Base-by-base conservation (phyloP, 2,113 vertebrate genomes). In the Eubucco bourcierii region DNA sequence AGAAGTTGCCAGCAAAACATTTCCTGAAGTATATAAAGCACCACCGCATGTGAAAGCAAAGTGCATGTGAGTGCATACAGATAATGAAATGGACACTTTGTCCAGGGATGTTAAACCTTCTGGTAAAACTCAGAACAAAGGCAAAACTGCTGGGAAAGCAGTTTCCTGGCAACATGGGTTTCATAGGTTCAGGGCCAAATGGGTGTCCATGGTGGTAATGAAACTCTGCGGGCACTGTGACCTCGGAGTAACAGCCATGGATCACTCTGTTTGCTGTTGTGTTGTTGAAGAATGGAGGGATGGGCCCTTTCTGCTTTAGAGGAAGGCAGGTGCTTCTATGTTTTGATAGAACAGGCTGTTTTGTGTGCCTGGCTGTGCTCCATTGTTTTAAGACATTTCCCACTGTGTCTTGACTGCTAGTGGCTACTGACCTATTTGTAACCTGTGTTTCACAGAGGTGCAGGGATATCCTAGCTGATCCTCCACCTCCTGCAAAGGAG, bases 191-290 rank as follows among this genome's bases (percentile, higher is more conserved):
- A 3, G 61, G n/a, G 14, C 67, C 78, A 72, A 72, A 21, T 25
- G 37, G 29, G 5, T 0, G 0, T 52, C 52, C 23, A 4, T 12
- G 28, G 9, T 25, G 6, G 6, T 56, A 79, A 70, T 82, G 67
- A 37, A 44, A 28, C 24, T 55, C 41, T 24, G 11, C 33, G 29
- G 65, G 53, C 25, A 5, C 79, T 50, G 31, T 82, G 72, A 92
- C 70, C 52, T 5, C 4, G 4, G 28, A 63, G 23, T 7, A 79
- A 21, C 1, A 2, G n/a, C 52, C 87, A 28, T 12, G 37, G 60
- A 21, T 83, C 71, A 64, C 25, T 64, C 37, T 60, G 83, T 15
- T 61, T 82, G 53, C 41, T 1, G 0, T 21, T 23, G 4, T 31
- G 25, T 11, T 53, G 9, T 27, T 53, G 83, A 34, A 59, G 17